Conservation (phyloP, 2,797 vertebrate species). For the Rhinichthys osculus region DNA sequence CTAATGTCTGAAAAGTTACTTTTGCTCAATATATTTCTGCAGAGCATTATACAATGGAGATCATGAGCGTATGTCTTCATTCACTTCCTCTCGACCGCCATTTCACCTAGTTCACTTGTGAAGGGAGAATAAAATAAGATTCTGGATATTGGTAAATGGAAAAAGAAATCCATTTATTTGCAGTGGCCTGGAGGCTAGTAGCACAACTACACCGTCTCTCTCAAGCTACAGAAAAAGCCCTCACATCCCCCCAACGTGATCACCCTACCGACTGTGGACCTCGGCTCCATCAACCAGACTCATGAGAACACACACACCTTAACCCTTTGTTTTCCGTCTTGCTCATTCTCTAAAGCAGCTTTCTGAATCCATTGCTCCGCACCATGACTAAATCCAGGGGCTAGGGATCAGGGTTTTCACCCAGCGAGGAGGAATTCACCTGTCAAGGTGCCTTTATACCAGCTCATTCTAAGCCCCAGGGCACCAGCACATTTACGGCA, state of each 20-base stretch:
- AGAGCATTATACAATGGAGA: not conserved
- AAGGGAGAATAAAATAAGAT: slow-evolving; percentile 59
- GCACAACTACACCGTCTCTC: slow-evolving; percentile 47
- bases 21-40: slow-evolving; percentile 43
- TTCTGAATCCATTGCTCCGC: slow-evolving; percentile 29
- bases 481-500: slow-evolving; percentile 41
- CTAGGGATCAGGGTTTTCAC: slow-evolving; percentile 49
- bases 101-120: slow-evolving; percentile 55
- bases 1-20: slow-evolving; percentile 15
- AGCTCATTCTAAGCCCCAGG: slow-evolving; percentile 47
- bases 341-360: slow-evolving; percentile 19
- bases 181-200: slow-evolving; percentile 70
- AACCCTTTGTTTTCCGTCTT: slow-evolving; percentile 24
- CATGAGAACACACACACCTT: slow-evolving; percentile 48
- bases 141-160: slow-evolving; percentile 69
- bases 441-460: slow-evolving; percentile 49
- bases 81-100: slow-evolving; percentile 22
- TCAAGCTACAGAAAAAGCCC: slow-evolving; percentile 33
- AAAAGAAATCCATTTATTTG: slow-evolving; percentile 81
- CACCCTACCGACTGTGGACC: slow-evolving; percentile 38
- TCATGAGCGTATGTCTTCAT: slow-evolving; percentile 31
- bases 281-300: slow-evolving; percentile 37
- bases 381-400: slow-evolving; percentile 45
- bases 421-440: slow-evolving; percentile 38
- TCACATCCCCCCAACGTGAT: slow-evolving; percentile 33